Conservation (phyloP, 2,113 vertebrate genomes). For the Mesoclemmys tuberculata region DNA sequence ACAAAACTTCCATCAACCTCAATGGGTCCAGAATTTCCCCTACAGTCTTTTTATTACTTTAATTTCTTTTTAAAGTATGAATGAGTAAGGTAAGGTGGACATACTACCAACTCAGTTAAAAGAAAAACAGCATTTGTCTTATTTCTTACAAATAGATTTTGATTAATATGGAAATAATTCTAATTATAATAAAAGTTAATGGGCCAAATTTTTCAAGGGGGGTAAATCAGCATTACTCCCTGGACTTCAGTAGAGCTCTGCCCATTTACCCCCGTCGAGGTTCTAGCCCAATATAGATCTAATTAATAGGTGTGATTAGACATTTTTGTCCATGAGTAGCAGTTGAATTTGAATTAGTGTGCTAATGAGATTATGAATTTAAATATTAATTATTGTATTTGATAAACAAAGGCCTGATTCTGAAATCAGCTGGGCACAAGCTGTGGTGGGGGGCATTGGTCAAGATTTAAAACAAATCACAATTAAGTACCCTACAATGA, state of each 20-base stretch:
- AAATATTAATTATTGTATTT: background rate
- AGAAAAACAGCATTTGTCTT: background rate
- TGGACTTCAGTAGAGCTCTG: background rate
- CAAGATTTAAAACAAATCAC: background rate
- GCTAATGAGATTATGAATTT: background rate
- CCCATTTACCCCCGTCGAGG: background rate
- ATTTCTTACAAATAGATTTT: background rate
- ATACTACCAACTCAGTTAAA: background rate
- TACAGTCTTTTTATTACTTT: background rate
- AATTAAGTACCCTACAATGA: accelerated
- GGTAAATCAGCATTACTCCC: background rate
- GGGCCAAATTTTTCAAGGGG: background rate
- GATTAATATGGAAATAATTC: background rate
- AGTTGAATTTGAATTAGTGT: background rate
- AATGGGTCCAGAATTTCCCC: background rate
- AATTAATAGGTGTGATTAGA: background rate
- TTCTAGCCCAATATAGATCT: background rate
- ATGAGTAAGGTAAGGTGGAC: background rate
- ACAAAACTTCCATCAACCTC: background rate
- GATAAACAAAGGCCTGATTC: background rate
- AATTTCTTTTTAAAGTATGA: background rate
- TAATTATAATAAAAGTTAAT: background rate
- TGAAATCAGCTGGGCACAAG: background rate
- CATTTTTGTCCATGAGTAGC: background rate
- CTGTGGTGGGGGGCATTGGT: background rate